Evolutionary conservation across 2,888 invertebrate genomes (phyloP).

Genomic region (Tipula unca): DNA sequence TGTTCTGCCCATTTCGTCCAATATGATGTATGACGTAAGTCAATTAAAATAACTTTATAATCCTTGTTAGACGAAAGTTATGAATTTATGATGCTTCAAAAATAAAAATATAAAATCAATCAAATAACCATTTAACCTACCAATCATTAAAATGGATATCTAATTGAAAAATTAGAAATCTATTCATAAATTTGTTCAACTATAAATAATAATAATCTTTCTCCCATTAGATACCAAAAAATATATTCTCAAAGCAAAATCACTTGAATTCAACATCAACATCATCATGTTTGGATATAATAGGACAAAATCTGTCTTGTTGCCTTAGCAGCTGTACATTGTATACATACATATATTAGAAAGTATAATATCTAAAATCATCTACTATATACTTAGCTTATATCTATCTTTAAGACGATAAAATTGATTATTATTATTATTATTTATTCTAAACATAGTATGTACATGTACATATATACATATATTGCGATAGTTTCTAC

Average conservation of each 20-base stretch:
- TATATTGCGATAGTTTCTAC: background rate
- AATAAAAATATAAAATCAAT: too few species aligned
- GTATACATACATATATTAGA: background rate
- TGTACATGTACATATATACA: background rate
- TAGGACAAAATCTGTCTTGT: background rate
- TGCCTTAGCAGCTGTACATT: background rate
- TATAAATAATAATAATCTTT: background rate
- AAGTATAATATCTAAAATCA: background rate
- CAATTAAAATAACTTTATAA: too few species aligned
- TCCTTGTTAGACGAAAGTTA: too few species aligned
- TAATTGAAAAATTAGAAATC: background rate
- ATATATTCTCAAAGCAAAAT: background rate
- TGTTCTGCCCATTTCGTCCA: too few species aligned
- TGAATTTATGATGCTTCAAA: too few species aligned
- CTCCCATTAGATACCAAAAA: background rate
- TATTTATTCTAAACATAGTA: background rate
- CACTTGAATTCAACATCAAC: background rate
- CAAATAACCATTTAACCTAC: background rate
- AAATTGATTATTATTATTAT: background rate
- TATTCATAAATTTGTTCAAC: background rate
- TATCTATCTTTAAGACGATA: background rate
- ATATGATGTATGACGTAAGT: too few species aligned
- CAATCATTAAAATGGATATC: background rate
- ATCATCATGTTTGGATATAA: background rate
- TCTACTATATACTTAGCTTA: background rate